A percentile compares a stretch with the other conserved stretches of the same genome.
Evolutionary conservation across 1,140 invertebrate species (phyloP).

Genomic region (Cyrtorhinus lividipennis): DNA sequence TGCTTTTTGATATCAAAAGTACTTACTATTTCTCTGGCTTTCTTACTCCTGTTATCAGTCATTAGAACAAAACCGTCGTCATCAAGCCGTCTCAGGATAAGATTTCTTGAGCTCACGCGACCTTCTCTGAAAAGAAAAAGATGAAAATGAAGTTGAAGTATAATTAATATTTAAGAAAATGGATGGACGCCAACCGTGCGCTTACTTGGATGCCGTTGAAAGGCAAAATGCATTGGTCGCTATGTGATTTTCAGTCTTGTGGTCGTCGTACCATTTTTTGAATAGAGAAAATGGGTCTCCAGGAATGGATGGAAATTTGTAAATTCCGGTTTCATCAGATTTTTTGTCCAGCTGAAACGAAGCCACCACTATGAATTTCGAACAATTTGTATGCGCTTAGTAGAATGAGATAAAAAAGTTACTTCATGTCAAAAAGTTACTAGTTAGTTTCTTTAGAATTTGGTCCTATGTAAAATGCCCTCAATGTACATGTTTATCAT

Average conservation of each 20-base stretch:
- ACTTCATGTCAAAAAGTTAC: too few relatives aligned
- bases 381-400: too few relatives aligned
- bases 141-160: not conserved
- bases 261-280: conserved; percentile 31
- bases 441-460: too few relatives aligned
- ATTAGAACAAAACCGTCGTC: conserved; percentile 36
- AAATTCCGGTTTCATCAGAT: conserved; percentile 19
- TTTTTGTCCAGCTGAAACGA: conserved; percentile 3
- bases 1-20: too few relatives aligned
- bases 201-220: conserved; percentile 33
- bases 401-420: not conserved
- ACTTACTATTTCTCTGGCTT: conserved; percentile 36
- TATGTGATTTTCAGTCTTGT: conserved; percentile 23
- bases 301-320: conserved; percentile 27
- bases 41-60: conserved; percentile 34
- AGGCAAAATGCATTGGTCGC: conserved; percentile 31
- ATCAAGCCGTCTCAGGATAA: conserved; percentile 33
- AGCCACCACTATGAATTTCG: too few relatives aligned
- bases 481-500: too few relatives aligned
- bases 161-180: too few relatives aligned
- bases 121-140: conserved; percentile 30
- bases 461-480: too few relatives aligned
- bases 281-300: conserved; percentile 34
- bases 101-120: conserved; percentile 32
- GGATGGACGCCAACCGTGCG: not conserved